Conservation (phyloP, 2,888 invertebrate genomes). For the Cryptocephalus moraei region DNA sequence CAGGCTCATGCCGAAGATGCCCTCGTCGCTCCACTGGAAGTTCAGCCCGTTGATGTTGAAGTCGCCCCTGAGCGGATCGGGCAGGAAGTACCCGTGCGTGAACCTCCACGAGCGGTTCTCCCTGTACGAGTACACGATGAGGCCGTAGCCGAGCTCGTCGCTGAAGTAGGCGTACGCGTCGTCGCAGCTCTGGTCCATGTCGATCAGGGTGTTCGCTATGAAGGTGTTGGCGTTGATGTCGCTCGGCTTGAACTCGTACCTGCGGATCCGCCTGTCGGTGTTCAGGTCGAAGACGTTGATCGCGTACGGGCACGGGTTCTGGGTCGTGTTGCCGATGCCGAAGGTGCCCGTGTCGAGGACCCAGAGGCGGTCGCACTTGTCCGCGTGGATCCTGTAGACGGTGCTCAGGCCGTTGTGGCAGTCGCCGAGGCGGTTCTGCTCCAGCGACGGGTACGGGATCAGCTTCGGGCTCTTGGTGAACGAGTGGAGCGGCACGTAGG, state of each 20-base stretch:
- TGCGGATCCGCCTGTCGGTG: slow-evolving; percentile 58
- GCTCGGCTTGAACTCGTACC: slow-evolving; percentile 56
- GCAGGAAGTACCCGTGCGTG: slow-evolving; percentile 68
- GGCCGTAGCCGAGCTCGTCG: slow-evolving; percentile 73
- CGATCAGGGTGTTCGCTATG: slow-evolving; percentile 79
- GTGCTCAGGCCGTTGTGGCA: slow-evolving; percentile 66
- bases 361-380: slow-evolving; percentile 72
- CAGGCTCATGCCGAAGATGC: slow-evolving; percentile 64
- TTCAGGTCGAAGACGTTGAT: slow-evolving; percentile 67
- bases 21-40: slow-evolving; percentile 71
- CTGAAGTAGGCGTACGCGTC: slow-evolving; percentile 37
- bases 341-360: slow-evolving; percentile 75
- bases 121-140: slow-evolving; percentile 69
- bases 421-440: slow-evolving; percentile 63
- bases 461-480: slow-evolving; percentile 59
- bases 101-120: slow-evolving; percentile 72
- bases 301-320: slow-evolving; percentile 70
- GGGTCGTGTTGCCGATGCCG: slow-evolving; percentile 65
- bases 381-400: slow-evolving; percentile 69
- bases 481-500: slow-evolving; percentile 61
- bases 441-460: slow-evolving; percentile 69
- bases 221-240: slow-evolving; percentile 70
- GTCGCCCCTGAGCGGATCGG: slow-evolving; percentile 69
- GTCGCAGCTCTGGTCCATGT: slow-evolving; percentile 30
- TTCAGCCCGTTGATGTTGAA: slow-evolving; percentile 71